Evolutionary conservation across 1,140 invertebrate genomes (phyloP), one percentile per base, ranked within the genome.

Genomic region (Cotesia vestalis): DNA sequence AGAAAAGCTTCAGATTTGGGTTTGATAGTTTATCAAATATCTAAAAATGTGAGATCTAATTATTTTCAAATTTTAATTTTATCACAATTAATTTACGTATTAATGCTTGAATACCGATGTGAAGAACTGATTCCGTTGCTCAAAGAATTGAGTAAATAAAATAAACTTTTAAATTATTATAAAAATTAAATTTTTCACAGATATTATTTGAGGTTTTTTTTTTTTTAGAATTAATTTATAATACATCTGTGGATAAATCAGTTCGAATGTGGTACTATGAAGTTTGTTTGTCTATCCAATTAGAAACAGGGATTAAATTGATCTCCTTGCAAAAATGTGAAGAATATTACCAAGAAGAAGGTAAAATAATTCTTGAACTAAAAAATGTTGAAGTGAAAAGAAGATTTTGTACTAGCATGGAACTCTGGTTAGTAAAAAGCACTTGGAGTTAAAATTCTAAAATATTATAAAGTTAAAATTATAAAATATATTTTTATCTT

Each of bases 191-290:
- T 27, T 14, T 57, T 27, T 40, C 59, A 61, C 62, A 61, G 64
- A 74, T 69, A 71, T 60, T 36, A 4, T 14, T 14, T 27, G 1
- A 3, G 27, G 1, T 34, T 17, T n/a, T 9, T 66, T 69, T 35
- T 67, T 57, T 5, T 35, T 17, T 17, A 87, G 84, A 88, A 78
- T 84, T 82, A 40, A 74, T 82, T 12, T 79, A 85, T 2, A 73
- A 76, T 46, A 78, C 83, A 46, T 80, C 87, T 69, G 69, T 80
- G 46, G 88, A 89, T 74, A 87, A 86, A 78, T 88, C 86, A 2
- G 84, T 85, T 72, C 78, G 77, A 36, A 82, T 83, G 20, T 89
- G 88, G 89, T 90, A 88, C 73, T 87, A 86, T 73, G 82, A 86
- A 0, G 75, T 88, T 4, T 86, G 86, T 62, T 74, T 88, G 3